Evolutionary conservation across 1,140 invertebrate species (phyloP), one percentile per base, ranked within the genome.

Genomic region (Drosophila athabasca): DNA sequence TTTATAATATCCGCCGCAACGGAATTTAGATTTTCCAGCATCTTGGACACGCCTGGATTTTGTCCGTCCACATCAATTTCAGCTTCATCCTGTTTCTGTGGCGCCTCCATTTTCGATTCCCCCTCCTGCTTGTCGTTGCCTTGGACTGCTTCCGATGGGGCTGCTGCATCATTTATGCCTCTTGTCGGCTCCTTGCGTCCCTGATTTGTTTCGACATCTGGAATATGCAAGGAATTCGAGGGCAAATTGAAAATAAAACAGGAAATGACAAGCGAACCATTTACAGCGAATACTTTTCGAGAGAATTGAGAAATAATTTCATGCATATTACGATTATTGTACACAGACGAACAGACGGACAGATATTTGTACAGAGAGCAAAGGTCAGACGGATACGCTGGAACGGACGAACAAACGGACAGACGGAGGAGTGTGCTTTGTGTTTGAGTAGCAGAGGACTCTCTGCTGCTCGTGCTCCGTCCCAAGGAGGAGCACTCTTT

Each of bases 181-280:
- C 48, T 62, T 68, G 65, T 41, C 46, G 76, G 57, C 50, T 79
- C 22, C 66, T 76, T 79, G 76, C 48, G 22, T 59, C 66, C 74
- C 62, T 87, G 82, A 87, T 85, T 85, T 81, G 82, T 81, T 85
- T 85, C 82, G 82, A 87, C 82, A 85, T 85, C 82, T 85, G 69
- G 87, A 85, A 85, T 87, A 87, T 85, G 74, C 82, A 87, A 76
- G 53, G 78, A 78, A 85, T 85, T 79, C 64, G 76, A 80, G 62
- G 79, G 81, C 71, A 85, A 84, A 85, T 68, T 87, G 74, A 82
- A 85, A 87, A 85, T 87, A 85, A 85, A 85, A 87, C 78, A 85
- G 81, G 82, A 85, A 85, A 85, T 85, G 82, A 87, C 82, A 85
- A 67, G 77, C 81, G 73, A 80, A 84, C 73, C 72, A 84, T 84